These are phyloP conservation scores for Xestia c-nigrum DNA, from an alignment of 2,888 invertebrate species.

Conservation along the genomic window DNA sequence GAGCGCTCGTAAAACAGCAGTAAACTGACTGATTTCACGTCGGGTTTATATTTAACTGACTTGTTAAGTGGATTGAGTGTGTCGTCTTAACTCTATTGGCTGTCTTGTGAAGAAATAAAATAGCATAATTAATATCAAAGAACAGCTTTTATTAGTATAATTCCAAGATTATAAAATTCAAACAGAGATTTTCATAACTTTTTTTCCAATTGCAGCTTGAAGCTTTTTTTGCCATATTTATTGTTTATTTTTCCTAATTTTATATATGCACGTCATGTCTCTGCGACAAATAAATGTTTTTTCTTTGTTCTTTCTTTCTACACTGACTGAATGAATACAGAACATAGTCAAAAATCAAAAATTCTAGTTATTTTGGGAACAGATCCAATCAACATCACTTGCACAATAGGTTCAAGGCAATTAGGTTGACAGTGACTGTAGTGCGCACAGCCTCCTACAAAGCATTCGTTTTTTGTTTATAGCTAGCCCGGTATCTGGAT, in stretches of 20 bases:
- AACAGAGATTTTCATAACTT: not conserved
- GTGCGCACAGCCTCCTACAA: too few relatives aligned
- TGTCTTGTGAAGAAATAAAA: conserved; percentile 6
- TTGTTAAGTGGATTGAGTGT: conserved; percentile 44
- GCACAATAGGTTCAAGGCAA: not conserved
- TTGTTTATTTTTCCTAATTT: too few relatives aligned
- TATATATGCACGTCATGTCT: too few relatives aligned
- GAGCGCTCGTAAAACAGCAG: conserved; percentile 51
- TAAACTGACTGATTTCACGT: conserved; percentile 44
- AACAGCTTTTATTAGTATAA: not conserved
- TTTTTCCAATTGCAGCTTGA: not conserved
- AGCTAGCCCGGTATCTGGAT: not conserved
- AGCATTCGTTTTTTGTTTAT: not conserved
- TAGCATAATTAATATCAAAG: not conserved
- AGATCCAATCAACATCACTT: conserved; percentile 4
- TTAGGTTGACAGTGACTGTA: not conserved
- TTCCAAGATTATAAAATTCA: not conserved
- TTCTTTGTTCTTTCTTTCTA: too few relatives aligned
- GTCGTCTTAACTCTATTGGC: conserved; percentile 1
- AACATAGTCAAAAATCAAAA: not conserved
- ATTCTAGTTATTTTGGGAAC: not conserved
- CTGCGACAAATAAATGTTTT: too few relatives aligned
- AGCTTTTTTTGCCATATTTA: too few relatives aligned
- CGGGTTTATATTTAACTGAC: conserved; percentile 47
- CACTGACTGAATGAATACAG: not conserved